Evolutionary conservation across 2,888 invertebrate species (phyloP), one percentile per base, ranked within the genome.

Genomic region (Phrixothrix hirtus): DNA sequence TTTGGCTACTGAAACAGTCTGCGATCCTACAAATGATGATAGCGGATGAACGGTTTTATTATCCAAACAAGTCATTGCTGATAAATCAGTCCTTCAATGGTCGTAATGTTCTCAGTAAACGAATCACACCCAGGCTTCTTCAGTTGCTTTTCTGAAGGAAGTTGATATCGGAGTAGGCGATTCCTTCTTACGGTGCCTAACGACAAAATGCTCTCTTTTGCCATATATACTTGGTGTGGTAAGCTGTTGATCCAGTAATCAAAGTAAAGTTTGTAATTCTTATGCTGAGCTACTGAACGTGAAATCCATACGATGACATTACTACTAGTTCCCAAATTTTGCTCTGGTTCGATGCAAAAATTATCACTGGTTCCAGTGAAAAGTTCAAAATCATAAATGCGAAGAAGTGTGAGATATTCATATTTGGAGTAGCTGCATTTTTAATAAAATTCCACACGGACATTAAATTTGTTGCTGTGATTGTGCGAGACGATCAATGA

Each of bases 321-420:
- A n/a, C 52, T 49, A 26, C 61, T 61, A 7, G 54, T 60, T n/a
- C 66, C 65, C 11, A 68, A 55, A 51, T 68, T 63, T 45, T 65
- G 65, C 43, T 55, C 62, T 54, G 57, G 58, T 35, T 48, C 41
- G 5, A 62, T 30, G 54, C 32, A 7, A 17, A 38, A 46, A 38
- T 63, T 61, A 42, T 60, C 64, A 52, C 67, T 62, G 26, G 60
- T 53, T 11, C 69, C 71, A 49, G 65, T 58, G 59, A 60, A 72
- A 26, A 72, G 58, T 13, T 73, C 67, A 45, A 72, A 74, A 51
- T 73, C 71, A 32, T 70, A 72, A n/a, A n/a, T n/a, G n/a, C n/a
- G n/a, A n/a, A n/a, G n/a, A n/a, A n/a, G n/a, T n/a, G n/a, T n/a
- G n/a, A n/a, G n/a, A n/a, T n/a, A n/a, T n/a, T n/a, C n/a, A n/a